Evolutionary conservation across 2,888 invertebrate species (phyloP), one percentile per base, ranked within the genome.

Genomic region (Dryadula phaetusa): DNA sequence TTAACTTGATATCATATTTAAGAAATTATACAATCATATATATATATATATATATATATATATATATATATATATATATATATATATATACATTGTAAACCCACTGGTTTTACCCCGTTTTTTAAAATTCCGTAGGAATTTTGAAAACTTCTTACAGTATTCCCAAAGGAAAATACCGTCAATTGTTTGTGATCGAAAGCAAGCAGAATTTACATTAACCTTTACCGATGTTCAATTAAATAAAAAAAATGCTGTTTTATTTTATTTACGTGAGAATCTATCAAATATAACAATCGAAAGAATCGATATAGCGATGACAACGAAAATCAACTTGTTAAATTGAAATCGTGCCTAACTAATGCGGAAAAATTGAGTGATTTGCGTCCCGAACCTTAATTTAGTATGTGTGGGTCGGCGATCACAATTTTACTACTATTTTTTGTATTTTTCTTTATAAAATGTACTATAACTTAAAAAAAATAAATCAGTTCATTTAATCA

Each of bases 211-310:
- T 12, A 37, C 37, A 37, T 12, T 25, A n/a, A 25, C 22, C 49
- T 47, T 25, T 14, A 1, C n/a, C 25, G 7, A n/a, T 25, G 14
- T 7, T n/a, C n/a, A 25, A 14, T 6, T n/a, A 25, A n/a, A 25
- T 25, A 52, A 2, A 8, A 10, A 8, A 49, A 16, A 16, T 16
- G 25, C 3, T 12, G 22, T 12, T 40, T 22, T 3, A 25, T 40
- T 16, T 40, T 22, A 56, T 56, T 56, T n/a, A 56, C 56, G 40
- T 56, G 56, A 25, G 56, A 56, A 56, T 22, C 40, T 25, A 25
- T n/a, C 0, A 22, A 20, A 32, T n/a, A 22, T 22, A 5, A 4
- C 22, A 25, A 25, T 56, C 4, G 10, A 22, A 22, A 54, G 8
- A 3, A 18, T n/a, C 37, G 40, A 8, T 56, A 40, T 20, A 40